Evolutionary conservation across 2,888 invertebrate species (phyloP), one percentile per base, ranked within the genome.

Genomic region (Cataglyphis rosenhaueri): DNA sequence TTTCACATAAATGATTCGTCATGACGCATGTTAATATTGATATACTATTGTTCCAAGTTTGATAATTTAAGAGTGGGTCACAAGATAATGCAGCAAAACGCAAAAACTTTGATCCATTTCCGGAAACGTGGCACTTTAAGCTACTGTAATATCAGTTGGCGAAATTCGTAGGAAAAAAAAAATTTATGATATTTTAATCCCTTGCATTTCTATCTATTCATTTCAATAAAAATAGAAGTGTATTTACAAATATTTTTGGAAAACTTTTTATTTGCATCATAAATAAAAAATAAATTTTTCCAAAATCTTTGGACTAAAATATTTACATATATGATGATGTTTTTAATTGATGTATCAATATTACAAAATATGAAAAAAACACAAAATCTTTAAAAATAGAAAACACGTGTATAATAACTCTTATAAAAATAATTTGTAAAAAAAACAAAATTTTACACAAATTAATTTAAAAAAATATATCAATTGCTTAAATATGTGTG

Each of bases 1-100:
- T 79, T 79, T 71, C 25, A 25, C 25, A 44, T 41, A 4, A 12
- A 15, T 41, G 38, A 15, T 76, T 59, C 21, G 59, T 44, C 66
- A 41, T 55, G 18, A 57, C 32, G 18, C 29, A 4, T 21, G 25
- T 18, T 25, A 57, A 35, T 41, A 35, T 9, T 64, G 32, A 15
- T 25, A 18, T n/a, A 41, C 41, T 29, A 61, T 38, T 12, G 41
- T 5, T 32, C n/a, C 29, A 15, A 5, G n/a, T 73, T 61, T 4
- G 4, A 10, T 74, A n/a, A 62, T 9, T 44, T 41, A 32, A 59
- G 21, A 25, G 15, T 29, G 8, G 0, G 2, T 32, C 21, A 21
- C 21, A n/a, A 62, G 3, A 62, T 21, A 29, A 29, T 44, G 0
- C 32, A 21, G n/a, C 5, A 32, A 9, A 62, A 62, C 2, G 15